A percentile compares a stretch with the other conserved stretches of the same genome.
phyloP scores from a whole-genome alignment of 1,140 invertebrate species.

The Cryptotermes secundus region DNA sequence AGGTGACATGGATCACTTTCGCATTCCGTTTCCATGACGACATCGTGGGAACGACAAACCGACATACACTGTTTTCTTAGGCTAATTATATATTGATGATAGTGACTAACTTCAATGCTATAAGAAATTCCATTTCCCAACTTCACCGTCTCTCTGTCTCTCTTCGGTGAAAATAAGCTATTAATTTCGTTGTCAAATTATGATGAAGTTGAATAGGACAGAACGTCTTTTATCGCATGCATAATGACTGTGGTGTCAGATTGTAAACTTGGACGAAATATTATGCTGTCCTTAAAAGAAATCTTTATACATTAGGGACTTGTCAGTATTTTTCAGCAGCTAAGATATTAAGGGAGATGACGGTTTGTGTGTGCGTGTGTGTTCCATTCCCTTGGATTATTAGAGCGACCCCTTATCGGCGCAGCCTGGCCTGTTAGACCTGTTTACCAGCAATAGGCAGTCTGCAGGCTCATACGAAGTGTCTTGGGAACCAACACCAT shows the following conservation, averaged over 20 bases:
- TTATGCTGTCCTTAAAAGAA: background rate
- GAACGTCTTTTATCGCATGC: background rate
- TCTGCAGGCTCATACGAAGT: background rate
- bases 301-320: background rate
- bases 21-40: too few species aligned
- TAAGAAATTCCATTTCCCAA: too few species aligned
- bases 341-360: background rate
- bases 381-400: background rate
- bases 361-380: background rate
- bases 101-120: too few species aligned
- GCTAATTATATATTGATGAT: too few species aligned
- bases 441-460: background rate
- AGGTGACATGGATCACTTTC: too few species aligned
- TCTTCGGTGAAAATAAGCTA: background rate
- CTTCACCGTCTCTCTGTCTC: too few species aligned
- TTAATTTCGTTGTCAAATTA: slow-evolving; percentile 11
- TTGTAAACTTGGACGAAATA: background rate
- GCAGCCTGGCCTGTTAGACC: background rate
- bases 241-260: background rate
- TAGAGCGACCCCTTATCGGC: background rate
- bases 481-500: background rate
- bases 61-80: too few species aligned
- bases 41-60: too few species aligned
- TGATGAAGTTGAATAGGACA: background rate
- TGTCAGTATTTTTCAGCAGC: background rate